These are phyloP conservation scores for Halcyon leucocephala DNA, from an alignment of 2,797 vertebrate genomes.

Conservation along the genomic window DNA sequence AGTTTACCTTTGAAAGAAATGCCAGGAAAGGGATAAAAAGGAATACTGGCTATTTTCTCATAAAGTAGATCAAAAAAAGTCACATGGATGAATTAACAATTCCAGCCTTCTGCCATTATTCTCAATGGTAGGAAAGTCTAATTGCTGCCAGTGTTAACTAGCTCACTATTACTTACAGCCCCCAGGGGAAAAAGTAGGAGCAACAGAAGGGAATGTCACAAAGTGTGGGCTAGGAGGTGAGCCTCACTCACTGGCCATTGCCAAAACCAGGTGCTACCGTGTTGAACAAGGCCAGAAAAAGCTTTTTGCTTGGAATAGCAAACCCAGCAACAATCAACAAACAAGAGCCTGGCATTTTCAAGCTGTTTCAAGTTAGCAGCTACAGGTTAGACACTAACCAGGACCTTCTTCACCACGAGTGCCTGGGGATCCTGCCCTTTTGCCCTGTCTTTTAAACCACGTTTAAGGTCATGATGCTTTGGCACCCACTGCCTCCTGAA, in stretches of 20 bases:
- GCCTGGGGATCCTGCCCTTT: not conserved
- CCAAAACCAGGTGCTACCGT: not conserved
- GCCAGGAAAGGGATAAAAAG: not conserved
- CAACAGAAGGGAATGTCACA: rapidly evolving
- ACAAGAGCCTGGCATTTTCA: rapidly evolving
- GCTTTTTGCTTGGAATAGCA: not conserved
- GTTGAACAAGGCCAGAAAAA: not conserved
- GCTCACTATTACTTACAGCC: not conserved
- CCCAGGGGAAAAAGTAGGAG: rapidly evolving
- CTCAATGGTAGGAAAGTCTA: not conserved
- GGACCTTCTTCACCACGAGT: rapidly evolving
- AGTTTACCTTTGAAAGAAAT: not conserved
- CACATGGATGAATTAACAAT: not conserved
- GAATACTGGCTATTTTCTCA: not conserved
- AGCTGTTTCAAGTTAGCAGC: not conserved
- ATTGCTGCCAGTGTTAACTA: not conserved
- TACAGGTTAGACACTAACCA: not conserved
- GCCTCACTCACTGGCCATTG: not conserved
- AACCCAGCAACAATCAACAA: not conserved
- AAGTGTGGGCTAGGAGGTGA: rapidly evolving
- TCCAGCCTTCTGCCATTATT: not conserved
- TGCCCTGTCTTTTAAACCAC: not conserved
- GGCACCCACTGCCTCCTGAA: not conserved
- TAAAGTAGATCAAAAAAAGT: not conserved
- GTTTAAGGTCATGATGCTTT: not conserved